Evolutionary conservation across 2,888 invertebrate species (phyloP), one percentile per base, ranked within the genome.

Genomic region (Leptura quadrifasciata): DNA sequence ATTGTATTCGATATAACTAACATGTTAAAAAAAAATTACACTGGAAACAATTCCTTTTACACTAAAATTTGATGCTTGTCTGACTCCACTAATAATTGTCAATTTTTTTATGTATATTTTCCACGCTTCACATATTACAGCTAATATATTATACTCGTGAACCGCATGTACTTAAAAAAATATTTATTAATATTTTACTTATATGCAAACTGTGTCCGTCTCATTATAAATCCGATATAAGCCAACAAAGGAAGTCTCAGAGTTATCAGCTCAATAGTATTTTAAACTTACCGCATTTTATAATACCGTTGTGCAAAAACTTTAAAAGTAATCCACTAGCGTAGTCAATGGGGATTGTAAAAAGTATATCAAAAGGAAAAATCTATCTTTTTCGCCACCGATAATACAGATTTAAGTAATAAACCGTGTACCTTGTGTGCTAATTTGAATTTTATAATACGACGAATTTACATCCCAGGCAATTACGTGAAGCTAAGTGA

Each of bases 401-500:
- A 39, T 63, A 63, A 63, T 17, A 63, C 63, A 63, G 63, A 39
- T 63, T 63, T 63, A 39, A 63, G 63, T 39, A 63, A 63, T 63
- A 63, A 39, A 63, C 35, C 18, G 20, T 20, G 20, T 18, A 39
- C 39, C 63, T 63, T 39, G 9, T 55, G 68, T 27, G 54, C 47
- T 57, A 68, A 68, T 68, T 57, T 55, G 55, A 68, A 68, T 68
- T 57, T 68, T 68, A 55, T 68, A 35, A 68, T 68, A 68, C 47
- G 35, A 71, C 74, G 71, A 74, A 71, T 74, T 74, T 74, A 71
- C 71, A 71, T 74, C 67, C 47, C 76, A 76, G 76, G 78, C 74
- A 78, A 73, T 76, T 78, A 78, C 65, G 58, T 67, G 64, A 68
- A 76, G 74, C 78, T 74, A 78, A 74, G 74, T 76, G 71, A 79